Percentiles rank a stretch among this genome's conserved stretches.
phyloP scores from a whole-genome alignment of 2,888 invertebrate species.

The Sminthurinus aureus region DNA sequence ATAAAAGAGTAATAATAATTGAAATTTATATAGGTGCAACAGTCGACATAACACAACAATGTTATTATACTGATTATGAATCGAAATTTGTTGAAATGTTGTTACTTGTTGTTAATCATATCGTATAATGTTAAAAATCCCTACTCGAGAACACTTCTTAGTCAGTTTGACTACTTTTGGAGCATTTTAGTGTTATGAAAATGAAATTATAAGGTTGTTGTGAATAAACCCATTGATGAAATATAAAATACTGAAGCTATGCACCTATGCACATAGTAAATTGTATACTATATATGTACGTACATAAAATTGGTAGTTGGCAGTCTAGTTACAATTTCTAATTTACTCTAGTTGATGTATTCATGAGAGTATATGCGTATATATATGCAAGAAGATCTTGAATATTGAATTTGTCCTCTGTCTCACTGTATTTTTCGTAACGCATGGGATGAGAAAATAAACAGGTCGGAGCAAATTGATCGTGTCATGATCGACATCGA shows the following conservation, averaged over 20 bases:
- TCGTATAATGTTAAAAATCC: neutral
- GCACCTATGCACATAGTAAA: too few species aligned
- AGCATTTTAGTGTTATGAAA: neutral
- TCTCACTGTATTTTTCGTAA: neutral
- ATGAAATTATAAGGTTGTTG: neutral
- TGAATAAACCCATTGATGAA: neutral
- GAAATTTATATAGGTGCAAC: neutral
- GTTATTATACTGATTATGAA: neutral
- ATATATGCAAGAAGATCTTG: neutral
- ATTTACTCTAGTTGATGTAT: neutral
- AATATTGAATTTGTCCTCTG: neutral
- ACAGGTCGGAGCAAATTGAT: constrained; percentile 32
- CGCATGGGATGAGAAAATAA: constrained; percentile 6
- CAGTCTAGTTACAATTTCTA: neutral
- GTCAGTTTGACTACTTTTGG: neutral
- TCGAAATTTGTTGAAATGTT: neutral
- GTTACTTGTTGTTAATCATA: neutral
- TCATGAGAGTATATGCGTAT: neutral
- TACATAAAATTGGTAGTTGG: neutral
- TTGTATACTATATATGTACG: too few species aligned
- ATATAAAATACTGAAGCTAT: too few species aligned
- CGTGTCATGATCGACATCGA: constrained; percentile 17
- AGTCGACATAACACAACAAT: neutral
- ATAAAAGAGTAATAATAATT: neutral
- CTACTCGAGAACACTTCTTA: neutral